Conservation (phyloP, 2,797 vertebrate species). For the Stomatorhinus walkeri region DNA sequence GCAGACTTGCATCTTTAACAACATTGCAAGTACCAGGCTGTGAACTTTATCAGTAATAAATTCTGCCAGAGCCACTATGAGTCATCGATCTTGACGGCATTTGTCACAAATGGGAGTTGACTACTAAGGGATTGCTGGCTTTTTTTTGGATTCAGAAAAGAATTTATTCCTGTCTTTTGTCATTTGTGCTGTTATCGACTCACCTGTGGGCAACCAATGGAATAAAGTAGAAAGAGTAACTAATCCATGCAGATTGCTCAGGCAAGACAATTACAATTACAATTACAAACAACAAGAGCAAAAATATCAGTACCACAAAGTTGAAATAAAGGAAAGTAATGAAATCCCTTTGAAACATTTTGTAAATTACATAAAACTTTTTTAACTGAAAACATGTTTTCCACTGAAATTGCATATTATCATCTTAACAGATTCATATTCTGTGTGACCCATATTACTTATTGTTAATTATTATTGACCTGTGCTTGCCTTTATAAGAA, state of each 20-base stretch:
- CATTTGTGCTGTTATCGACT: conserved; percentile 3
- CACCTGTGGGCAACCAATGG: background rate
- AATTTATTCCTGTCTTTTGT: background rate
- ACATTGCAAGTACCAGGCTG: background rate
- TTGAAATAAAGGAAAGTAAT: background rate
- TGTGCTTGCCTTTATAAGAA: background rate
- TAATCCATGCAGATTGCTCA: conserved; percentile 12
- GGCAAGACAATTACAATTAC: background rate
- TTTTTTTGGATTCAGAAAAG: background rate
- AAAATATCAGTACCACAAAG: background rate
- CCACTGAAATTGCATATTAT: background rate
- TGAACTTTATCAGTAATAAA: background rate
- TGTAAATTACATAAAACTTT: background rate
- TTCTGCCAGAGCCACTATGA: background rate
- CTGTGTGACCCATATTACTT: background rate
- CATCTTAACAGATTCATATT: background rate
- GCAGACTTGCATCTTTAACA: background rate
- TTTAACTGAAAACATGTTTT: background rate
- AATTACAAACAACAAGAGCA: background rate
- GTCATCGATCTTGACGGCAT: background rate
- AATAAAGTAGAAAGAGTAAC: conserved; percentile 16
- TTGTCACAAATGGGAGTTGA: background rate
- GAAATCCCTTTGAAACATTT: background rate
- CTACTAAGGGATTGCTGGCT: background rate
- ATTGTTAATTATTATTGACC: background rate